These are phyloP conservation scores for Apogon hyalosoma DNA, from an alignment of 2,797 vertebrate species.

Conservation along the genomic window DNA sequence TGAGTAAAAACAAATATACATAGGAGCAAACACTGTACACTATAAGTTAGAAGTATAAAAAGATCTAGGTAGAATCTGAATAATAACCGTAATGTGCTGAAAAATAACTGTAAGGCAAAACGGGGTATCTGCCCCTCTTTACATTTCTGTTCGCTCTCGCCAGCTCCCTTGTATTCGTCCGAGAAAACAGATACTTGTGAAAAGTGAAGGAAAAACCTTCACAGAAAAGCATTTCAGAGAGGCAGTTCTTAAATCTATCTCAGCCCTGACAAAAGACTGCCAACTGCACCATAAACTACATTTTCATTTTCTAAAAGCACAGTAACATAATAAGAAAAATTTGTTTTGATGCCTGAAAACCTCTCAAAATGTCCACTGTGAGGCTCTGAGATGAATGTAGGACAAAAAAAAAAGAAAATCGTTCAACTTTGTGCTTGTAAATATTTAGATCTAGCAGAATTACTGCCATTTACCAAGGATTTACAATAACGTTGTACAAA, in stretches of 20 bases:
- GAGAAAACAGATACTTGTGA: not conserved
- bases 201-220: not conserved
- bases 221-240: not conserved
- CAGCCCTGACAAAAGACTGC: not conserved
- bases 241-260: not conserved
- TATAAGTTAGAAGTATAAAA: no score
- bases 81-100: no score
- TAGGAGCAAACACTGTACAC: no score
- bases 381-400: not conserved
- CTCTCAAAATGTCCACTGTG: not conserved
- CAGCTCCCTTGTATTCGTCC: not conserved
- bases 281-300: not conserved
- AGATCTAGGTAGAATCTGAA: no score
- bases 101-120: no score
- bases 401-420: not conserved
- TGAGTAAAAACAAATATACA: no score
- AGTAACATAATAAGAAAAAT: not conserved
- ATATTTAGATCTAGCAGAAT: constrained; percentile 27
- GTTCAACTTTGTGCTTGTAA: constrained; percentile 14
- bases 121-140: not conserved
- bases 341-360: not conserved
- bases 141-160: not conserved
- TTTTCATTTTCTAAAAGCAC: constrained; percentile 1
- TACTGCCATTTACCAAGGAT: constrained; percentile 35
- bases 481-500: constrained; percentile 26